Conservation (phyloP, 2,888 invertebrate genomes). For the Leptinotarsa juncta region DNA sequence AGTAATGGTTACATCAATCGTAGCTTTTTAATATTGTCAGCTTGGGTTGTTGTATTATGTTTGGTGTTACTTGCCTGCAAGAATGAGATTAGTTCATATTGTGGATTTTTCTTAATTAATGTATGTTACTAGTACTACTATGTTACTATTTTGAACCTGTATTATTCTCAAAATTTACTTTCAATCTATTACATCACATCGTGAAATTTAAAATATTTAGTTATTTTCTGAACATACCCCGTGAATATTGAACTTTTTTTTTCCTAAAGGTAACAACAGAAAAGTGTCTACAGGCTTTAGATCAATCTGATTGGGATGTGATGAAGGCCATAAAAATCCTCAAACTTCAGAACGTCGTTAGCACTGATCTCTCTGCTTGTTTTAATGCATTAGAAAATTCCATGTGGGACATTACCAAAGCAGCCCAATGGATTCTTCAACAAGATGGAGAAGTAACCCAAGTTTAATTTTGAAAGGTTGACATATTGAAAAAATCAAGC, state of each 20-base stretch:
- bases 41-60: no score
- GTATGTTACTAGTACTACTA: no score
- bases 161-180: no score
- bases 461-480: constrained; percentile 49
- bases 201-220: no score
- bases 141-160: no score
- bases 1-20: no score
- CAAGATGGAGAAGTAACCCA: constrained; percentile 62
- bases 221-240: no score
- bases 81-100: no score
- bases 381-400: constrained; percentile 71
- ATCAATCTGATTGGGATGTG: constrained; percentile 89
- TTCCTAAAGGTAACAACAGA: constrained; percentile 73
- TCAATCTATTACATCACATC: no score
- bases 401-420: constrained; percentile 76
- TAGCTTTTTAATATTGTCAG: no score
- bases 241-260: background rate
- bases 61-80: no score
- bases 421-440: constrained; percentile 72
- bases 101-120: no score
- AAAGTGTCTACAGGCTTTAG: constrained; percentile 83
- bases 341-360: constrained; percentile 70
- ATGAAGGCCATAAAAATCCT: constrained; percentile 88
- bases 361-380: constrained; percentile 63
- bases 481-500: background rate